Percentiles rank a stretch among this genome's conserved stretches.
phyloP scores from a whole-genome alignment of 23 tunicate genomes.

The Clavelina lepadiformis region DNA sequence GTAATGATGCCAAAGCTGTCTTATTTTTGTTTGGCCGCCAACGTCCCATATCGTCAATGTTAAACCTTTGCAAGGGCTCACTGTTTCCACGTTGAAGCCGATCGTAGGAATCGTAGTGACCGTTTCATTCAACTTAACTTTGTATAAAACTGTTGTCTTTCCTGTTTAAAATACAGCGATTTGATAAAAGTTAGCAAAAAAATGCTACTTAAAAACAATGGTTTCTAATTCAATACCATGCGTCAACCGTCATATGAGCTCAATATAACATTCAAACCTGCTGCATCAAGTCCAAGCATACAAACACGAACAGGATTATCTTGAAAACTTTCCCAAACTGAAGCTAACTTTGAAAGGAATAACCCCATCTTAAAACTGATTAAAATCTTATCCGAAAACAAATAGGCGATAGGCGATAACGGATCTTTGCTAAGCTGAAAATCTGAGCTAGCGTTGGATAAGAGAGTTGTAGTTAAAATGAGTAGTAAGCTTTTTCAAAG shows the following conservation, averaged over 20 bases:
- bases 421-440: no score
- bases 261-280: constrained; percentile 33
- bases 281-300: constrained; percentile 70
- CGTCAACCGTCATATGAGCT: no score
- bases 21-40: constrained; percentile 38
- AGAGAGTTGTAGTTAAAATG: no score
- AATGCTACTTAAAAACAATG: neutral
- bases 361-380: no score
- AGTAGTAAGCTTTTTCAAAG: no score
- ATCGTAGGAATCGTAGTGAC: constrained; percentile 67
- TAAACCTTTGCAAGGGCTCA: constrained; percentile 57
- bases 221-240: neutral
- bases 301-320: constrained; percentile 36
- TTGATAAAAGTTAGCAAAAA: no score
- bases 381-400: no score
- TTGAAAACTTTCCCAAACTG: constrained; percentile 29
- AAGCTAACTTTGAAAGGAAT: constrained; percentile 26
- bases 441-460: no score
- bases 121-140: constrained; percentile 35
- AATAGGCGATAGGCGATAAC: no score
- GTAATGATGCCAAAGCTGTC: constrained; percentile 46
- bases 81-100: constrained; percentile 78
- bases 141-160: constrained; percentile 58
- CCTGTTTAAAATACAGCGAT: constrained; percentile 43
- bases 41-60: constrained; percentile 53